Evolutionary conservation across 1,140 invertebrate genomes (phyloP), one percentile per base, ranked within the genome.

Genomic region (Sogatella furcifera): DNA sequence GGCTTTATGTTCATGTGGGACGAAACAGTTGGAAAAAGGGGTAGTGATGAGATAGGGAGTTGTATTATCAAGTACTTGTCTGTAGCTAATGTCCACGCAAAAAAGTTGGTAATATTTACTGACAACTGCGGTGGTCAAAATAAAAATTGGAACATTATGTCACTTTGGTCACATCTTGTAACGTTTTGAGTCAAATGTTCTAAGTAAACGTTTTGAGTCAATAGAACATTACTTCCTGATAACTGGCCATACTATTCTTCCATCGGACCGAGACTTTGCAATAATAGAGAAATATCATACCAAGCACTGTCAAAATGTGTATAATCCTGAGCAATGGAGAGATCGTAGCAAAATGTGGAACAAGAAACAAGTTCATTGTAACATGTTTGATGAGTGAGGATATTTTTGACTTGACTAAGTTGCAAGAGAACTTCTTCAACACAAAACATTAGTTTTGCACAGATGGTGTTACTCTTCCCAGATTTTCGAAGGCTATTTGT

Each of bases 1-100:
- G 63, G 52, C 17, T 61, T 44, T 28, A 65, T 66, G 63, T 64
- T 57, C 59, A 31, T 66, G 15, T 65, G 65, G 59, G 55, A 66
- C 43, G 61, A 66, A 57, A 49, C n/a, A n/a, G n/a, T n/a, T n/a
- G n/a, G n/a, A 28, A 28, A 28, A 28, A 2, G 24, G 6, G 24
- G 24, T 6, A 28, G 24, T 28, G 24, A 55, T 3, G 54, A 55
- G 14, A 55, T 55, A 11, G 54, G 54, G 2, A 44, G 56, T 43
- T 57, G 56, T 57, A 6, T 57, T 2, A 43, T 17, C 1, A 57
- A 57, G 43, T 57, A 57, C 28, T 43, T 57, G 1, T 43, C 11
- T 2, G 3, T 6, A 5, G 43, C 43, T 31, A 43, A 57, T 14
- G 43, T 57, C n/a, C 42, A 57, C 42, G 19, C 4, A 3, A 5